These are phyloP conservation scores for Rhabdomys dilectus DNA, from an alignment of 2,113 vertebrate genomes.

Conservation along the genomic window DNA sequence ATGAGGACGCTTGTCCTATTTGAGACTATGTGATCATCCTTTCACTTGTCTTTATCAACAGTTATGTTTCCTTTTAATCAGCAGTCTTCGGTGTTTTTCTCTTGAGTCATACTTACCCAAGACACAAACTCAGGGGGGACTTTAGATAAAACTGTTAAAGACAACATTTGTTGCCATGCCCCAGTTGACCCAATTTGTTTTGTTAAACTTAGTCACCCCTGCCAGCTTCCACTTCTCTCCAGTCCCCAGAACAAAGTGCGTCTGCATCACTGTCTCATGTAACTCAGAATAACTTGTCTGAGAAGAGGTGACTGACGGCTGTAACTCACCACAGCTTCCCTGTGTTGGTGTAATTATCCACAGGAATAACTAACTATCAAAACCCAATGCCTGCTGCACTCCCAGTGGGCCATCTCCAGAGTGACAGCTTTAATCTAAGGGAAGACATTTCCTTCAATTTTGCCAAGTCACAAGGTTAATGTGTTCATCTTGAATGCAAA, in stretches of 20 bases:
- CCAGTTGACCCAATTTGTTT: not conserved
- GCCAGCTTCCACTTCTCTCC: not conserved
- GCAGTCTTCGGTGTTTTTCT: not conserved
- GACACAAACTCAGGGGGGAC: not conserved
- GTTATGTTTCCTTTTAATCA: slow-evolving; percentile 34
- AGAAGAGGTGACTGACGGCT: not conserved
- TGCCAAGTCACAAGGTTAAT: not conserved
- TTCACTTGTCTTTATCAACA: slow-evolving; percentile 10
- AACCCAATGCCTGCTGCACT: not conserved
- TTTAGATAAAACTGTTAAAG: slow-evolving; percentile 39
- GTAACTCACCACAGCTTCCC: not conserved
- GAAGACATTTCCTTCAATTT: not conserved
- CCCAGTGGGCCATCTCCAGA: no score
- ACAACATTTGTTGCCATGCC: not conserved
- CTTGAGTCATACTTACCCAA: not conserved
- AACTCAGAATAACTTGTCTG: not conserved
- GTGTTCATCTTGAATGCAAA: not conserved
- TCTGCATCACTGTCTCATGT: not conserved
- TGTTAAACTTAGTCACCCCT: not conserved
- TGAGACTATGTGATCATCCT: not conserved
- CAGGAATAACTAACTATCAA: not conserved
- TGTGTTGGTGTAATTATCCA: not conserved
- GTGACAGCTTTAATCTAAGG: not conserved
- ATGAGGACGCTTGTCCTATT: slow-evolving; percentile 12
- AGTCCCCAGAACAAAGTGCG: not conserved